phyloP scores from a whole-genome alignment of 2,888 invertebrate genomes.

The Leucoptera coffeella region DNA sequence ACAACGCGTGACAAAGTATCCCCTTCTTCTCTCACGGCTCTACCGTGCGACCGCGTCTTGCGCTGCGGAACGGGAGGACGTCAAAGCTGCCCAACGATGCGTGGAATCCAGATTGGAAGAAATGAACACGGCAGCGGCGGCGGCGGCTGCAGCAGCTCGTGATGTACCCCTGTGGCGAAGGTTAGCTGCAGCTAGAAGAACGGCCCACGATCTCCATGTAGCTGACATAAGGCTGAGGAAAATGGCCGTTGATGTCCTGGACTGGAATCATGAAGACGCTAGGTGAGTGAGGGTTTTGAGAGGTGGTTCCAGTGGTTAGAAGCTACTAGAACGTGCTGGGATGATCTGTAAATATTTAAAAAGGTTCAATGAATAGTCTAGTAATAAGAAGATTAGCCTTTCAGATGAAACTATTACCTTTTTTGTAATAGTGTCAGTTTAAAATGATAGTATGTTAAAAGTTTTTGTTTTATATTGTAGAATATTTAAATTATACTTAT shows the following conservation, averaged over 20 bases:
- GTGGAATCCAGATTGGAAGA: conserved; percentile 90
- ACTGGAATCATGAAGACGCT: conserved; percentile 92
- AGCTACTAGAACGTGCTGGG: not conserved
- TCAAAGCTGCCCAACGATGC: conserved; percentile 84
- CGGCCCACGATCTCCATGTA: conserved; percentile 79
- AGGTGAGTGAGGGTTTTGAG: conserved; percentile 25
- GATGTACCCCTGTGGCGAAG: conserved; percentile 85
- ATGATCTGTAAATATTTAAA: too few relatives aligned
- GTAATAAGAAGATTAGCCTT: too few relatives aligned
- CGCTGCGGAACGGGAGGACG: conserved; percentile 75
- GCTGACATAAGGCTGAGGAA: conserved; percentile 85
- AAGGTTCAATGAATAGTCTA: too few relatives aligned
- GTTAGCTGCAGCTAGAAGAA: conserved; percentile 70
- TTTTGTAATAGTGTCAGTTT: too few relatives aligned
- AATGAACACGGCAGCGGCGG: conserved; percentile 90
- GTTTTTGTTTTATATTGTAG: too few relatives aligned
- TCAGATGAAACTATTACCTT: too few relatives aligned
- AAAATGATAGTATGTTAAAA: too few relatives aligned
- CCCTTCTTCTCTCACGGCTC: conserved; percentile 81
- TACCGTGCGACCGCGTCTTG: conserved; percentile 85
- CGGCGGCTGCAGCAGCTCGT: conserved; percentile 83
- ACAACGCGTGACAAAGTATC: conserved; percentile 95
- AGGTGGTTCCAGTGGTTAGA: not conserved
- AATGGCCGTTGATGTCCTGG: conserved; percentile 88
- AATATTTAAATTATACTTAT: too few relatives aligned